These are phyloP conservation scores for Macropodus opercularis DNA, from an alignment of 2,797 vertebrate species.

Conservation along the genomic window DNA sequence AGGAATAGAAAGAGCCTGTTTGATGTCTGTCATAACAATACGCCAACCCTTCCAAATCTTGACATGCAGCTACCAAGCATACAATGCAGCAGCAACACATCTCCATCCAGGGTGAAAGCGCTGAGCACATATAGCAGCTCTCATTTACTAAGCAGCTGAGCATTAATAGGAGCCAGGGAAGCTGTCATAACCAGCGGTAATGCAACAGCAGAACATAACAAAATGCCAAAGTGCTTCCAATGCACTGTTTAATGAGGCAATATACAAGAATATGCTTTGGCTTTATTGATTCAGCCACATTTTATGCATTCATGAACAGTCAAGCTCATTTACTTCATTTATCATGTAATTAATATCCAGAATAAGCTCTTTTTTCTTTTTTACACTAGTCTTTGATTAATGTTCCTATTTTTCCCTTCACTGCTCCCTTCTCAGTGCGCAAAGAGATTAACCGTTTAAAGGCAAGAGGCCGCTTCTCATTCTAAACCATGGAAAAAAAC, in stretches of 20 bases:
- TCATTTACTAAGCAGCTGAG: slow-evolving; percentile 44
- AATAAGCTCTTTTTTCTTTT: slow-evolving; percentile 9
- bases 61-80: slow-evolving; percentile 45
- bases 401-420: slow-evolving; percentile 25
- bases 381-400: slow-evolving; percentile 43
- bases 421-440: slow-evolving; percentile 2
- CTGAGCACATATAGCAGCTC: slow-evolving; percentile 39
- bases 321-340: slow-evolving; percentile 58
- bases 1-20: slow-evolving; percentile 52
- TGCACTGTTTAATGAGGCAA: slow-evolving; percentile 53
- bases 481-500: background rate
- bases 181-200: slow-evolving; percentile 49
- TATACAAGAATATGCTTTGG: slow-evolving; percentile 34
- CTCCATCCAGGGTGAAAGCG: slow-evolving; percentile 39
- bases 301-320: slow-evolving; percentile 42
- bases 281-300: slow-evolving; percentile 45
- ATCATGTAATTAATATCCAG: slow-evolving; percentile 61
- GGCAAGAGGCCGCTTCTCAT: background rate
- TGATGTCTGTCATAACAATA: slow-evolving; percentile 65
- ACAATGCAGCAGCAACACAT: slow-evolving; percentile 36
- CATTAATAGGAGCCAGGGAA: slow-evolving; percentile 29
- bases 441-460: slow-evolving; percentile 20
- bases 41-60: slow-evolving; percentile 25
- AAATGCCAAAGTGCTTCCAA: slow-evolving; percentile 32
- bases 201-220: slow-evolving; percentile 40